phyloP scores from a whole-genome alignment of 92 coral and sea anemone genomes.

The Porites rus region DNA sequence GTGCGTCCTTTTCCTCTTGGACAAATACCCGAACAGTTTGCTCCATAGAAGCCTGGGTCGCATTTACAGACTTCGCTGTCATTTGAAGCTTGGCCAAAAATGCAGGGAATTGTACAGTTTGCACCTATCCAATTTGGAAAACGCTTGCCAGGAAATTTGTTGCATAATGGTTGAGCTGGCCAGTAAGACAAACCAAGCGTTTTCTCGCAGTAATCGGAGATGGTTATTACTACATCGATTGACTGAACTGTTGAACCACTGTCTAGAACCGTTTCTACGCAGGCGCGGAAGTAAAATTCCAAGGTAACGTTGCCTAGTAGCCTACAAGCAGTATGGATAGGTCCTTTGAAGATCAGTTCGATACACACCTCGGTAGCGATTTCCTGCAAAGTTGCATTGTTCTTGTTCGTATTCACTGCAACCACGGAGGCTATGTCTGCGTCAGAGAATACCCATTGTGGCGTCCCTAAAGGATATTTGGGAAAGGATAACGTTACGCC shows the following conservation, averaged over 20 bases:
- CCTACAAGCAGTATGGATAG: constrained; percentile 71
- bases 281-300: constrained; percentile 84
- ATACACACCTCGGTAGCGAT: constrained; percentile 72
- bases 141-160: constrained; percentile 80
- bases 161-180: constrained; percentile 95
- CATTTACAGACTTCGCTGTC: constrained; percentile 75
- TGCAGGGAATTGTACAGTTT: constrained; percentile 85
- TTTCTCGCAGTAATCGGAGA: constrained; percentile 91
- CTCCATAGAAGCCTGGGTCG: constrained; percentile 84
- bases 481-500: constrained; percentile 78
- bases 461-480: constrained; percentile 79
- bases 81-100: constrained; percentile 81
- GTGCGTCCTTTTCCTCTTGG: constrained; percentile 87
- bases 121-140: constrained; percentile 97
- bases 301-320: constrained; percentile 76
- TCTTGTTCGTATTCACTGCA: constrained; percentile 62
- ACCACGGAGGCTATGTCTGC: constrained; percentile 85
- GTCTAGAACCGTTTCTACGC: constrained; percentile 74
- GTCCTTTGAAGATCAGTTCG: constrained; percentile 71
- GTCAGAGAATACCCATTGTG: constrained; percentile 92
- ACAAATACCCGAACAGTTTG: constrained; percentile 84
- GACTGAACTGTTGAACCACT: constrained; percentile 70
- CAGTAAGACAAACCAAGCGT: constrained; percentile 70
- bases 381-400: constrained; percentile 72
- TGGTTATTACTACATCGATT: constrained; percentile 75